A percentile compares a stretch with the other conserved stretches of the same genome.
Evolutionary conservation across 2,888 invertebrate genomes (phyloP).

Genomic region (Sminthurinus aureus): DNA sequence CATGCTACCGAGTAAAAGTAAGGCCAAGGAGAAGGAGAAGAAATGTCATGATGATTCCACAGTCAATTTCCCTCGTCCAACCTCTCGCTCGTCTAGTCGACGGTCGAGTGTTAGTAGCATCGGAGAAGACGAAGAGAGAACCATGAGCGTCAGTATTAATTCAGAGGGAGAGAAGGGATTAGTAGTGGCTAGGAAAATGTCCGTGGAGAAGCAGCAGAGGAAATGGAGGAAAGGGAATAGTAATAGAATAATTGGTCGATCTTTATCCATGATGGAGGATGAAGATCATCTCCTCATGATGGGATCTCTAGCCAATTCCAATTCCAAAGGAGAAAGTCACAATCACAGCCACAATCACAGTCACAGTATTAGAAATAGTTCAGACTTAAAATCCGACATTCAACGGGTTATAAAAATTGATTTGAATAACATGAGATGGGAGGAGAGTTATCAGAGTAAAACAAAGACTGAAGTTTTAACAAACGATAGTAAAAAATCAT

Average conservation of each 20-base stretch:
- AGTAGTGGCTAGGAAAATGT: constrained; percentile 54
- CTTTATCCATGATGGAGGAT: constrained; percentile 51
- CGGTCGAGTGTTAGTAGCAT: not conserved
- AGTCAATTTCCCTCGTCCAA: not conserved
- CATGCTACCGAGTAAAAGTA: not conserved
- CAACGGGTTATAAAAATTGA: constrained; percentile 59
- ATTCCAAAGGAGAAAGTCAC: not conserved
- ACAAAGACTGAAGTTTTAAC: not conserved
- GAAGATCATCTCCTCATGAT: constrained; percentile 28
- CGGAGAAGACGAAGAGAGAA: not conserved
- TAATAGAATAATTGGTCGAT: constrained; percentile 27
- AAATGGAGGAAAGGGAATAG: constrained; percentile 42
- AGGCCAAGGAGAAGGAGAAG: not conserved
- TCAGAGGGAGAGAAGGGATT: constrained; percentile 34
- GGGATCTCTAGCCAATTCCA: constrained; percentile 13
- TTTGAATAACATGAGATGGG: constrained; percentile 54
- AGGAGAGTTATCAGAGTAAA: constrained; percentile 41
- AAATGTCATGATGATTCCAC: constrained; percentile 18
- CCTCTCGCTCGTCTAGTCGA: not conserved
- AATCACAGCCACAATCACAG: constrained; percentile 12
- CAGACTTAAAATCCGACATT: constrained; percentile 28
- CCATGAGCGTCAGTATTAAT: not conserved
- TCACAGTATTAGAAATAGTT: not conserved
- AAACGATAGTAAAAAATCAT: not conserved
- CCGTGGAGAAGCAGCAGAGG: constrained; percentile 52